phyloP scores from a whole-genome alignment of 1,140 invertebrate genomes.

The Ceratosolen solmsi region DNA sequence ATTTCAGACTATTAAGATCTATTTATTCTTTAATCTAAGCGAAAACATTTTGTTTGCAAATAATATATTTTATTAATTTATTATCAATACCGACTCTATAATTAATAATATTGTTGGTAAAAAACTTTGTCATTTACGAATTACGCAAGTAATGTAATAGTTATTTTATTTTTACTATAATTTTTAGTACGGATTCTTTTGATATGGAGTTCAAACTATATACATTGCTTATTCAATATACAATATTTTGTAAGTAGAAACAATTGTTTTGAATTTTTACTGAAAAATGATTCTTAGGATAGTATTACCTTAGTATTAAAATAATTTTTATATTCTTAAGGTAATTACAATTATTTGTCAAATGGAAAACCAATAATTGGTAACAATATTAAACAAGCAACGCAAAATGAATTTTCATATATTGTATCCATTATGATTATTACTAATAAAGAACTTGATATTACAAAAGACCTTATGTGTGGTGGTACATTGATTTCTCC shows the following conservation, averaged over 20 bases:
- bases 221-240: neutral
- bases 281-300: neutral
- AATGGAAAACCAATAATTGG: neutral
- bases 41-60: too few species aligned
- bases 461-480: neutral
- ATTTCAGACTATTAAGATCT: too few species aligned
- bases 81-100: too few species aligned
- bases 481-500: neutral
- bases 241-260: neutral
- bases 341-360: neutral
- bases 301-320: neutral
- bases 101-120: too few species aligned
- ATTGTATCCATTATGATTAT: neutral
- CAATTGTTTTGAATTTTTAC: neutral
- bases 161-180: neutral
- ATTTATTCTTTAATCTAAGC: too few species aligned
- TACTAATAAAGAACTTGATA: neutral
- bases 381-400: neutral
- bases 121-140: too few species aligned
- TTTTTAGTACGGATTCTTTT: neutral
- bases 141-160: too few species aligned
- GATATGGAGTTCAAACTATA: neutral
- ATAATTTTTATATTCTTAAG: neutral
- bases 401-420: neutral
- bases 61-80: too few species aligned